Percentiles rank a stretch among this genome's conserved stretches.
Conservation (phyloP, 2,113 vertebrate genomes). For the Tiliqua scincoides region DNA sequence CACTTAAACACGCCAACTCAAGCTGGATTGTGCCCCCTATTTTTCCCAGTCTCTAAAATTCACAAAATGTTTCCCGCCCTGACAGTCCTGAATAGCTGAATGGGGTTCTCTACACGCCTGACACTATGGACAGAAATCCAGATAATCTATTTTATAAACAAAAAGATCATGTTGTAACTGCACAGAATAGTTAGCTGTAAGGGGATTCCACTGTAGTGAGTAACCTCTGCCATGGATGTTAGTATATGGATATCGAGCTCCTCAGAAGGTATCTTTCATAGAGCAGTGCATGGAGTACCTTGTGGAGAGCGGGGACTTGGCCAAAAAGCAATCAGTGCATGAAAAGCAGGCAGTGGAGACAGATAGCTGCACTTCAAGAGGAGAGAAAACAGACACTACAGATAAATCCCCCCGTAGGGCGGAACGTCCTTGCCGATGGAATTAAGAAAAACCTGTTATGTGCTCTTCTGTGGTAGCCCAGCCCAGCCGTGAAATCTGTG, state of each 20-base stretch:
- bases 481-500: not conserved
- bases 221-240: not conserved
- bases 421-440: conserved; percentile 2
- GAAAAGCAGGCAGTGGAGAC: not conserved
- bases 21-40: not conserved
- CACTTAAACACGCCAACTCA: not conserved
- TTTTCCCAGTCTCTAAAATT: not conserved
- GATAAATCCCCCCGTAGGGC: not conserved
- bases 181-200: not conserved
- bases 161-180: not conserved
- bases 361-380: not conserved
- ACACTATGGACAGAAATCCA: not conserved
- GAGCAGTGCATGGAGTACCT: not conserved
- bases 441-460: conserved; percentile 25
- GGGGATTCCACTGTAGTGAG: not conserved
- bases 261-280: not conserved
- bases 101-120: not conserved
- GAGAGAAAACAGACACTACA: not conserved
- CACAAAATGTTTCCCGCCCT: not conserved
- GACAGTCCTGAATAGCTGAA: not conserved
- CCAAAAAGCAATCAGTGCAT: not conserved
- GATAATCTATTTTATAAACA: not conserved
- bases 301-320: not conserved
- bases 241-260: not conserved
- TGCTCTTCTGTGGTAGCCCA: not conserved